Evolutionary conservation across 2,797 vertebrate species (phyloP), one percentile per base, ranked within the genome.

Genomic region (Malacoctenus gilli): DNA sequence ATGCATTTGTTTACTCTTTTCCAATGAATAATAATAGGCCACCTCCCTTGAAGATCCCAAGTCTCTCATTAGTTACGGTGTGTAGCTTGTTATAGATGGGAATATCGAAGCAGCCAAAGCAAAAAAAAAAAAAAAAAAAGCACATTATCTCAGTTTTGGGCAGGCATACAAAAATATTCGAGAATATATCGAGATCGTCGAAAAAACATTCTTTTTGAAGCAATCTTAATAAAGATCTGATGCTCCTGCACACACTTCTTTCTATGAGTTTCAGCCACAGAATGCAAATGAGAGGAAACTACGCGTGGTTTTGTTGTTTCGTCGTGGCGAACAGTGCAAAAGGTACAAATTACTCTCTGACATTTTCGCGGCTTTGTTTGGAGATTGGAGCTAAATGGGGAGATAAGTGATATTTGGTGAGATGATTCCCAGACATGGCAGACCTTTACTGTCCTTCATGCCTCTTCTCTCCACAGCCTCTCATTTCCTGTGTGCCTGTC

Each of bases 1-100:
- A 81, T 83, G 84, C 65, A 83, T 82, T 83, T 89, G 83, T 88
- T 90, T 90, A 88, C 78, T 80, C 54, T 82, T 80, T 85, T 90
- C 80, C 83, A 86, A 84, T 87, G 83, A 90, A 89, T 89, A 88
- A 86, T 87, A 88, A 87, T 80, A 75, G 74, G 51, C 68, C 74
- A 80, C 77, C 77, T 85, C 79, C 77, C 84, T 84, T 79, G 55
- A 85, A 87, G 75, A 85, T 87, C 81, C 77, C 82, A 31, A 68
- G 79, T 84, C 81, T 75, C 78, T 86, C 83, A 89, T 90, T 91
- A 89, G 86, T 87, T 86, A 66, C 54, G 44, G 70, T 85, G 63
- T 82, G 69, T 63, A 63, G 73, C 61, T 75, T 70, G 77, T 77
- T 85, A 76, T 87, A 80, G 80, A 87, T 83, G 48, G 57, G 70